These are phyloP conservation scores for Ricordea florida DNA, from an alignment of 92 coral and sea anemone species.

Conservation along the genomic window DNA sequence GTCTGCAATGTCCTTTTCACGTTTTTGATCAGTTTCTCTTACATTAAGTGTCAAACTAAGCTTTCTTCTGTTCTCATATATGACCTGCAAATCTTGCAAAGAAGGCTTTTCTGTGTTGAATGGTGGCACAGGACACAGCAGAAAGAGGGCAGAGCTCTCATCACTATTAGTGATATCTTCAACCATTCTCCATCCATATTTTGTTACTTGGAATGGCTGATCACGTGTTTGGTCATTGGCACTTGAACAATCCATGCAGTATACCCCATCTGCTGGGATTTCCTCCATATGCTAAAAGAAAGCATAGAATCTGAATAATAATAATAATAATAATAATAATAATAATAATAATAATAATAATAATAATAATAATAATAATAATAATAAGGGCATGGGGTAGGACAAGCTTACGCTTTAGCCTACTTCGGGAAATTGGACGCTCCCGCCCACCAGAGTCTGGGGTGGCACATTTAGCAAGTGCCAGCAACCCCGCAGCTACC, in stretches of 20 bases:
- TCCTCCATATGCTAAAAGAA: conserved; percentile 79
- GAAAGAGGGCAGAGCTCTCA: neutral
- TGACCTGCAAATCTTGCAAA: conserved; percentile 26
- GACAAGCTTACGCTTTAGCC: too few species aligned
- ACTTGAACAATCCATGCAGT: conserved; percentile 63
- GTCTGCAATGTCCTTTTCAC: neutral
- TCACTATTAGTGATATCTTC: neutral
- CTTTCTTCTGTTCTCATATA: neutral
- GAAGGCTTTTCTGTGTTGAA: conserved; percentile 68
- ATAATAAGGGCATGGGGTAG: too few species aligned
- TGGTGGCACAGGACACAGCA: conserved; percentile 53
- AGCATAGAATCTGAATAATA: neutral
- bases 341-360: too few species aligned
- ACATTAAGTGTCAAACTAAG: neutral
- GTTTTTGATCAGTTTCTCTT: neutral
- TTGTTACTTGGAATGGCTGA: conserved; percentile 26
- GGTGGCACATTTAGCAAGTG: too few species aligned
- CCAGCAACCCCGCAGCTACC: too few species aligned
- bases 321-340: too few species aligned
- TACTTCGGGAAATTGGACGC: too few species aligned
- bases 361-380: too few species aligned
- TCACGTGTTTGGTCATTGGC: neutral
- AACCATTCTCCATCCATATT: conserved; percentile 55
- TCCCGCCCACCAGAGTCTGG: too few species aligned
- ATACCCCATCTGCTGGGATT: conserved; percentile 92